phyloP scores from a whole-genome alignment of 1,140 invertebrate genomes.

The Camponotus pennsylvanicus region DNA sequence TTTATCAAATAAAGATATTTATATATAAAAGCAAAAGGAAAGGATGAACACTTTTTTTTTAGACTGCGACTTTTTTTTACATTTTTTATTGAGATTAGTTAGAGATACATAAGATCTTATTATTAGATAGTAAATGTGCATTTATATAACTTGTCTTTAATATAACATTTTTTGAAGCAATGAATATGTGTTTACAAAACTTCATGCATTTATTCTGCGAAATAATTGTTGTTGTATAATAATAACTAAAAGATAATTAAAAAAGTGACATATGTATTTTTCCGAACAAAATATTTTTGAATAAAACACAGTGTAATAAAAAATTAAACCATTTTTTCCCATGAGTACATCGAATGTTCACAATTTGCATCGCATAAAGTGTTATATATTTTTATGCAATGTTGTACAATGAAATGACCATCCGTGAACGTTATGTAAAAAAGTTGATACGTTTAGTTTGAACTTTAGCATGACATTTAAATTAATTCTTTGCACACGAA shows the following conservation, averaged over 20 bases:
- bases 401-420: neutral
- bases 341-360: neutral
- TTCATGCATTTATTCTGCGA: conserved; percentile 19
- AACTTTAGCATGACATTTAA: neutral
- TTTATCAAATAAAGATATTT: conserved; percentile 6
- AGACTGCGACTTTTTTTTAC: neutral
- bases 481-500: neutral
- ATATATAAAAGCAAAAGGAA: neutral
- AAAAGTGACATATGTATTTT: conserved; percentile 81
- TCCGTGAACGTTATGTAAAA: neutral
- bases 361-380: neutral
- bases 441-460: neutral
- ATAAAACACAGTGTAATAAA: conserved; percentile 83
- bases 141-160: conserved; percentile 24
- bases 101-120: conserved; percentile 1
- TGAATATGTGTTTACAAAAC: conserved; percentile 54
- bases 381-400: conserved; percentile 24
- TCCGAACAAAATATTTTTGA: conserved; percentile 84
- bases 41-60: neutral
- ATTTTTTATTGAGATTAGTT: conserved; percentile 11
- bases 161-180: conserved; percentile 32
- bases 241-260: conserved; percentile 70
- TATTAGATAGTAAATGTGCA: conserved; percentile 53
- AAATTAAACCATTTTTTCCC: neutral
- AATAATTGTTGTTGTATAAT: conserved; percentile 78